Conservation (phyloP, 2,888 invertebrate genomes). For the Rambutsinella grinnellia region DNA sequence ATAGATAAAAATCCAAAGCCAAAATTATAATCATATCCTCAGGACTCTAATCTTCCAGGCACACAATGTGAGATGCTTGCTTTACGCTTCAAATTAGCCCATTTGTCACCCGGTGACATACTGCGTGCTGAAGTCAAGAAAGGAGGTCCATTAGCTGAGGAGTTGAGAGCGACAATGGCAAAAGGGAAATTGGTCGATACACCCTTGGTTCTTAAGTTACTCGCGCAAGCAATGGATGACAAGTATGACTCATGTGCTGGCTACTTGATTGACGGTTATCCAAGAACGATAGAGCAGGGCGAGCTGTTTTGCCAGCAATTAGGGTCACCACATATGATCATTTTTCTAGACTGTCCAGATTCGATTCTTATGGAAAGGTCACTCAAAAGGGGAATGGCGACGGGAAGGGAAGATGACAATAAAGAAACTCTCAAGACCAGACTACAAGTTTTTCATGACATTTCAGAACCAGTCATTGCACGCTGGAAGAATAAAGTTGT, state of each 20-base stretch:
- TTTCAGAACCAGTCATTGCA: conserved; percentile 19
- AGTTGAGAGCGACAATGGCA: conserved; percentile 15
- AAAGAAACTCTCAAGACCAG: conserved; percentile 19
- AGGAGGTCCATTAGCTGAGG: not conserved
- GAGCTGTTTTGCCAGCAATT: conserved; percentile 18
- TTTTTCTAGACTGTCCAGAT: conserved; percentile 21
- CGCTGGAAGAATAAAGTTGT: conserved; percentile 24
- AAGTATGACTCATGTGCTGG: conserved; percentile 7
- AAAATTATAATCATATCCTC: not conserved
- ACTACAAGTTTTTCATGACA: conserved; percentile 17
- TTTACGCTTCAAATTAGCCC: conserved; percentile 15
- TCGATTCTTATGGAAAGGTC: conserved; percentile 17
- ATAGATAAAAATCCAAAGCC: not conserved
- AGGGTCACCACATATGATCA: conserved; percentile 18
- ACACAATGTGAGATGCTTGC: conserved; percentile 19
- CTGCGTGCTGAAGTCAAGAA: conserved; percentile 1
- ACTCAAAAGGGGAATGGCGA: conserved; percentile 5
- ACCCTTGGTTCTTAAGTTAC: not conserved
- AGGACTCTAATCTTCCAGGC: too few relatives aligned
- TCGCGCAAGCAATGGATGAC: conserved; percentile 16
- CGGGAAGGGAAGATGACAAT: conserved; percentile 26
- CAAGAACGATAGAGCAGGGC: conserved; percentile 19
- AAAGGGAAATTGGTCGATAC: conserved; percentile 14
- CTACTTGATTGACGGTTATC: conserved; percentile 34
- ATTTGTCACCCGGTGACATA: conserved; percentile 26